phyloP scores from a whole-genome alignment of 2,797 vertebrate genomes.

The Sebastes cheni region DNA sequence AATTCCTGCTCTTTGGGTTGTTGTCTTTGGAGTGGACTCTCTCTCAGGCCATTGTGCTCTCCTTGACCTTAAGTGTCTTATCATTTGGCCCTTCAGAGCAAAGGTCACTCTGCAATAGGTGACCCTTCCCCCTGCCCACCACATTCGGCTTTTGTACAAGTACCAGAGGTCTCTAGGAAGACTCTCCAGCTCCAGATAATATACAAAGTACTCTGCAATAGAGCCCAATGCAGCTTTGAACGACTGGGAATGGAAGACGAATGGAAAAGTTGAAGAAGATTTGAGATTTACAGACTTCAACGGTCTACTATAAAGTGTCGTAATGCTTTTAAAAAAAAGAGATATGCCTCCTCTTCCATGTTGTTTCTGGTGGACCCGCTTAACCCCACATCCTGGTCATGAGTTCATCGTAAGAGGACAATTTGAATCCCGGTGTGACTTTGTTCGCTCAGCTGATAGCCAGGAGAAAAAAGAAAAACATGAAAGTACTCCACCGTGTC shows the following conservation, averaged over 20 bases:
- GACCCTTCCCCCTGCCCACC: constrained; percentile 61
- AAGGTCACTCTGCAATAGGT: constrained; percentile 72
- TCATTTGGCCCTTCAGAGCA: constrained; percentile 74
- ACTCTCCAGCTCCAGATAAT: constrained; percentile 54
- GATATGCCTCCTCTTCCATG: background rate
- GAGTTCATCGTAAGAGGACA: constrained; percentile 19
- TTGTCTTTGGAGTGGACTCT: constrained; percentile 74
- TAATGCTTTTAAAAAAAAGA: background rate
- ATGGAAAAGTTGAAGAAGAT: background rate
- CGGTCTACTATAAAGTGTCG: background rate
- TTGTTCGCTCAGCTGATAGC: constrained; percentile 26
- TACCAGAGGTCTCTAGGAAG: constrained; percentile 58
- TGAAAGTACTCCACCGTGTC: constrained; percentile 21
- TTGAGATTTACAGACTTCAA: background rate
- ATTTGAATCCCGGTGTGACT: constrained; percentile 13
- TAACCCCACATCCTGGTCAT: constrained; percentile 64
- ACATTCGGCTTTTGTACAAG: constrained; percentile 60
- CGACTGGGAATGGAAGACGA: background rate
- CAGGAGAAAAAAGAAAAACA: constrained; percentile 8
- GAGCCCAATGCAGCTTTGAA: constrained; percentile 14
- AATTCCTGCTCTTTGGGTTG: constrained; percentile 62
- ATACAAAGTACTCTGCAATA: constrained; percentile 39
- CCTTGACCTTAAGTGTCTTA: constrained; percentile 78
- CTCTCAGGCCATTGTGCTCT: constrained; percentile 69
- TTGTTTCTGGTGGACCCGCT: constrained; percentile 41